These are phyloP conservation scores for Salvelinus alpinus DNA, from an alignment of 2,113 vertebrate species.

Conservation along the genomic window DNA sequence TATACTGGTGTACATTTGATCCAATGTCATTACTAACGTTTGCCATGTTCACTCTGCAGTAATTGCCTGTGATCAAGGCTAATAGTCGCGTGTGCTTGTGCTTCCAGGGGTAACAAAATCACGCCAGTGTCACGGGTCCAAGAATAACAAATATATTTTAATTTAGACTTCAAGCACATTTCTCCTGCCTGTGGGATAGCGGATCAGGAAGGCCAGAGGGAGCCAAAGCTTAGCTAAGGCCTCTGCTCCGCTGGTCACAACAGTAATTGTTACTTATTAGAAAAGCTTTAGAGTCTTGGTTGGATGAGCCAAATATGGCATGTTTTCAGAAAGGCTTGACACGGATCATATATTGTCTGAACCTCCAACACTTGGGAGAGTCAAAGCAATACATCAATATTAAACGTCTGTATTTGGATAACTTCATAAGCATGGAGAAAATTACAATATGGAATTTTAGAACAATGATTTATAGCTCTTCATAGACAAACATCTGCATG, in stretches of 20 bases:
- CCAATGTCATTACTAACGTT: conserved; percentile 60
- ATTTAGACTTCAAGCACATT: conserved; percentile 61
- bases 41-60: conserved; percentile 66
- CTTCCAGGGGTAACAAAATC: conserved; percentile 59
- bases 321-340: too few relatives aligned
- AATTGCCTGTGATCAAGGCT: conserved; percentile 69
- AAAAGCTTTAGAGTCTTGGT: not conserved
- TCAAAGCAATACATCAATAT: not conserved
- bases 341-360: not conserved
- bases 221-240: conserved; percentile 35
- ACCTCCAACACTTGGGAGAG: not conserved
- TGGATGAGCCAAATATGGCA: not conserved
- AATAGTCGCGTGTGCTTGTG: conserved; percentile 64
- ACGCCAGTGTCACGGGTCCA: conserved; percentile 50
- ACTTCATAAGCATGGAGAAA: not conserved
- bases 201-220: conserved; percentile 6
- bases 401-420: not conserved
- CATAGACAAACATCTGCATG: not conserved
- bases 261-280: not conserved
- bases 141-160: conserved; percentile 72
- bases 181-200: conserved; percentile 38
- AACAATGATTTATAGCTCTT: not conserved
- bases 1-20: conserved; percentile 73
- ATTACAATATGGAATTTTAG: not conserved
- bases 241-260: not conserved